Evolutionary conservation across 2,888 invertebrate species (phyloP).

Genomic region (Macrosiphum euphorbiae): DNA sequence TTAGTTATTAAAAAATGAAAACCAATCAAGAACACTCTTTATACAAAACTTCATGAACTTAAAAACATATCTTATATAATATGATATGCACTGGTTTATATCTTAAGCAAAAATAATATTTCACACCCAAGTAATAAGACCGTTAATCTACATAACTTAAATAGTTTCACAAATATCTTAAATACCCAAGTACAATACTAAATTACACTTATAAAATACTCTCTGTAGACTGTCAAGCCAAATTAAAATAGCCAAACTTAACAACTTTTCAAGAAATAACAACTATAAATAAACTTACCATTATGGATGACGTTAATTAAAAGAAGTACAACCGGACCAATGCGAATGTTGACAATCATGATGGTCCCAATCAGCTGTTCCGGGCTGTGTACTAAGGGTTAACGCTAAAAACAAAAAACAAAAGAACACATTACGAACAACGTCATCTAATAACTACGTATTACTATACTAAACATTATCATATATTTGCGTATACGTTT

Average conservation of each 20-base stretch:
- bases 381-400: constrained; percentile 15
- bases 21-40: neutral
- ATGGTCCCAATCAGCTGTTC: constrained; percentile 36
- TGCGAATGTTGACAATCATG: constrained; percentile 57
- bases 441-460: neutral
- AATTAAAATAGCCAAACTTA: neutral
- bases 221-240: neutral
- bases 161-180: neutral
- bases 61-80: neutral
- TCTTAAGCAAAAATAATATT: neutral
- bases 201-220: neutral
- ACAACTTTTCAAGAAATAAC: neutral
- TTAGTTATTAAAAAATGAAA: neutral
- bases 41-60: neutral
- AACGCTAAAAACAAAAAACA: constrained; percentile 36
- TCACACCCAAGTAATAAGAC: neutral
- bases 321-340: constrained; percentile 57
- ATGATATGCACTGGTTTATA: neutral
- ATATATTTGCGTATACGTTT: constrained; percentile 22
- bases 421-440: constrained; percentile 13
- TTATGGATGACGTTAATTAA: constrained; percentile 48
- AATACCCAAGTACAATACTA: neutral
- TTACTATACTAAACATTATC: neutral
- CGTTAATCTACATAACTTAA: neutral
- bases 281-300: constrained; percentile 45